These are phyloP conservation scores for Callinectes sapidus DNA, from an alignment of 2,888 invertebrate species.

Conservation along the genomic window DNA sequence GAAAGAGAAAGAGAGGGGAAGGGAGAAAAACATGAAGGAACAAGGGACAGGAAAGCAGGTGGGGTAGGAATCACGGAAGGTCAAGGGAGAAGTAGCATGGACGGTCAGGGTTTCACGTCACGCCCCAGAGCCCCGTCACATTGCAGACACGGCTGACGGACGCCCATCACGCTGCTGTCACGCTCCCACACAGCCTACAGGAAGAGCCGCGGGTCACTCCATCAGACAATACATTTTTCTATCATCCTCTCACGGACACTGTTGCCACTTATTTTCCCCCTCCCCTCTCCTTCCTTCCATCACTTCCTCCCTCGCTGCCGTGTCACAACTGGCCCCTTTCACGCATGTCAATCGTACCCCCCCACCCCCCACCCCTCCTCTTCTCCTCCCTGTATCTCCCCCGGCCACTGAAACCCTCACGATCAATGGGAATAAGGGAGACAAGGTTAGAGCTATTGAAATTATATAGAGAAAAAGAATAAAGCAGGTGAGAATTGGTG, in stretches of 20 bases:
- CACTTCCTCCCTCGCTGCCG: background rate
- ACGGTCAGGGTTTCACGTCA: background rate
- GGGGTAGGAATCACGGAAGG: background rate
- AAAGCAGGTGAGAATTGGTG: too few species aligned
- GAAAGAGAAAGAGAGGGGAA: background rate
- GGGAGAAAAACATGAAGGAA: background rate
- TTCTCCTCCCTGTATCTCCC: background rate
- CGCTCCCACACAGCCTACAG: too few species aligned
- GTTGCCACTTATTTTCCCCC: background rate
- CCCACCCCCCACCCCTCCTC: background rate
- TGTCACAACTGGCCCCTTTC: background rate
- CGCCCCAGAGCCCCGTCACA: background rate
- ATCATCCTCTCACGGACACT: background rate
- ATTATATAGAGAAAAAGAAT: too few species aligned
- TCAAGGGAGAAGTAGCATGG: background rate
- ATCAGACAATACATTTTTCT: background rate
- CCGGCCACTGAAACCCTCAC: background rate
- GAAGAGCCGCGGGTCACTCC: background rate
- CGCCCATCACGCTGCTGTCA: background rate
- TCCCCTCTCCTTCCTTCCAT: background rate
- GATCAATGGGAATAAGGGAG: background rate
- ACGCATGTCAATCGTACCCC: background rate
- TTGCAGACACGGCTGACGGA: too few species aligned
- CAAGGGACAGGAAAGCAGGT: background rate
- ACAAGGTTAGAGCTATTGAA: background rate